Conservation (phyloP, 2,888 invertebrate genomes). For the Cantharis flavilabris region DNA sequence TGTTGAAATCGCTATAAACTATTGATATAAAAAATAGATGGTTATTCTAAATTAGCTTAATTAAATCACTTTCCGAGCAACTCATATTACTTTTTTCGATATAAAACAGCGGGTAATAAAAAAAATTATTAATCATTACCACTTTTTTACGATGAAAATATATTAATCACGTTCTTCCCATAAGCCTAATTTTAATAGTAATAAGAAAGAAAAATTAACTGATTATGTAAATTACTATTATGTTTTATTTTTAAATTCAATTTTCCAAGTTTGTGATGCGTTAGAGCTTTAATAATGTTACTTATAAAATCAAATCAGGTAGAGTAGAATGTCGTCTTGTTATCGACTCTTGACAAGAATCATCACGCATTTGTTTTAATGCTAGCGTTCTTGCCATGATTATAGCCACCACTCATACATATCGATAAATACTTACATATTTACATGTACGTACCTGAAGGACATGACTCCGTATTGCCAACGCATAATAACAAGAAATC, state of each 20-base stretch:
- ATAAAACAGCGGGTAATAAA: background rate
- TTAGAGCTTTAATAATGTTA: background rate
- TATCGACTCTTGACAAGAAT: background rate
- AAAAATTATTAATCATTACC: background rate
- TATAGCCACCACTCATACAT: background rate
- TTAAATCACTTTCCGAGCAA: background rate
- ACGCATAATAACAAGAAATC: conserved; percentile 14
- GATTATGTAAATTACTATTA: background rate
- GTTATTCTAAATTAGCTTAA: background rate
- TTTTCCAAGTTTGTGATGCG: background rate
- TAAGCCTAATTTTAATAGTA: background rate
- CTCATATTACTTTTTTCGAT: background rate
- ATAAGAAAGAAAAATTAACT: background rate
- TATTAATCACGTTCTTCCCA: background rate
- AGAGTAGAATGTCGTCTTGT: background rate
- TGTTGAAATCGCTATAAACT: background rate
- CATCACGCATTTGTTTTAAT: background rate
- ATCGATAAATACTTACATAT: conserved; percentile 12
- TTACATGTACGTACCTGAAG: conserved; percentile 17
- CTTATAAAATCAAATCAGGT: background rate
- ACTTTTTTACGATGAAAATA: background rate
- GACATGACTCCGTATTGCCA: conserved; percentile 14
- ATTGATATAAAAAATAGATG: background rate
- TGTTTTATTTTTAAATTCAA: background rate
- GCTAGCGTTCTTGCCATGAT: background rate